A percentile compares a stretch with the other conserved stretches of the same genome.
phyloP scores from a whole-genome alignment of 2,113 vertebrate species.

The Seriola dumerili region DNA sequence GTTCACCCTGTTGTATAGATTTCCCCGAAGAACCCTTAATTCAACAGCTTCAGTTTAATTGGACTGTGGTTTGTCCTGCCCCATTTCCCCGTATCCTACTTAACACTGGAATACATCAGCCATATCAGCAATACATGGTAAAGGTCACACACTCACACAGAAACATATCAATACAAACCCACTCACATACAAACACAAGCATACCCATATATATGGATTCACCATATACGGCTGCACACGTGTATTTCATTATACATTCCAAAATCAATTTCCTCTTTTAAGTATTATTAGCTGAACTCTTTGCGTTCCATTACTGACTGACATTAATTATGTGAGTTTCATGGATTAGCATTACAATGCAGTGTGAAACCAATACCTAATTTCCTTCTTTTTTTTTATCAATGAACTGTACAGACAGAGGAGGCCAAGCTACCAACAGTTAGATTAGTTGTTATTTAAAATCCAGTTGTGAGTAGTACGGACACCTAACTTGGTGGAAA shows the following conservation, averaged over 20 bases:
- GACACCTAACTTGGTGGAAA: too few relatives aligned
- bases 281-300: conserved; percentile 57
- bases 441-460: conserved; percentile 18
- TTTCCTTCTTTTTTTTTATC: conserved; percentile 69
- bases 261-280: conserved; percentile 70
- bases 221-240: background rate
- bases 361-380: conserved; percentile 66
- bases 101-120: conserved; percentile 65
- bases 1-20: conserved; percentile 59
- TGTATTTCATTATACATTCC: conserved; percentile 25
- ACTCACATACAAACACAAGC: background rate
- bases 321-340: conserved; percentile 58
- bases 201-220: background rate
- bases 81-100: conserved; percentile 65
- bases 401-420: conserved; percentile 29
- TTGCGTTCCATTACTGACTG: conserved; percentile 54
- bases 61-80: conserved; percentile 67
- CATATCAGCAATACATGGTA: conserved; percentile 44
- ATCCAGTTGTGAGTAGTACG: background rate
- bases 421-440: background rate
- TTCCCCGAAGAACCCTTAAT: conserved; percentile 74
- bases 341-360: conserved; percentile 63
- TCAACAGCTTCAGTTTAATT: conserved; percentile 76
- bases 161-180: conserved; percentile 34
- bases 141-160: conserved; percentile 44